Conservation (phyloP, 2,797 vertebrate species). For the Peromyscus attwateri region DNA sequence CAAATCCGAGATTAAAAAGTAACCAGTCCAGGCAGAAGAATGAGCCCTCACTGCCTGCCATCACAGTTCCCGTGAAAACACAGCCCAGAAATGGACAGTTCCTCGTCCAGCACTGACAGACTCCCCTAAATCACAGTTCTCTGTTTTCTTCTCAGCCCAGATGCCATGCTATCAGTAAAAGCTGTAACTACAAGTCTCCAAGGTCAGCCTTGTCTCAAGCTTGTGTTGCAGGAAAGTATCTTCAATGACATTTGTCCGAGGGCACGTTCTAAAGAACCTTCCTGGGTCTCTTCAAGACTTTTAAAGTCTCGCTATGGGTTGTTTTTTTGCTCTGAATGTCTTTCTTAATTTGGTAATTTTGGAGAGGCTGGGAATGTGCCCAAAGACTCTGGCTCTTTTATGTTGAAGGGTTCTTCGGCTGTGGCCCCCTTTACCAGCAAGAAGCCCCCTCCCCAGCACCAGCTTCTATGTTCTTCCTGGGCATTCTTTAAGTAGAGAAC, state of each 20-base stretch:
- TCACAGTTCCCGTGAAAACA: not conserved
- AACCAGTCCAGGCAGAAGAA: constrained; percentile 18
- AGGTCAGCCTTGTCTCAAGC: not conserved
- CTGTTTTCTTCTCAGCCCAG: not conserved
- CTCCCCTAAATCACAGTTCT: not conserved
- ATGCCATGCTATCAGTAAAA: not conserved
- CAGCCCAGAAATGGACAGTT: not conserved
- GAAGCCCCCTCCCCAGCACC: not conserved
- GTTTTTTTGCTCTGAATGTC: not conserved
- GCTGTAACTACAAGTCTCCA: not conserved
- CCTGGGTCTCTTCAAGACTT: not conserved
- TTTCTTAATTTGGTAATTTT: constrained; percentile 25
- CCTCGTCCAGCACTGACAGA: not conserved
- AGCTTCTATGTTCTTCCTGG: not conserved
- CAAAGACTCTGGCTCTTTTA: not conserved
- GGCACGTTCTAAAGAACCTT: not conserved
- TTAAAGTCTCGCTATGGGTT: not conserved
- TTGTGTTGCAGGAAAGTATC: not conserved
- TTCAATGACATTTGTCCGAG: not conserved
- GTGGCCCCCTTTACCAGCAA: not conserved
- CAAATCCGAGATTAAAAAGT: constrained; percentile 22
- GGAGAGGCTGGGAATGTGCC: not conserved
- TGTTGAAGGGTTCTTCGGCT: not conserved
- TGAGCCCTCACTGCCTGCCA: not conserved
- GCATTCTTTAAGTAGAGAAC: not conserved